Percentiles rank a stretch among this genome's conserved stretches.
Conservation (phyloP, 2,113 vertebrate genomes). For the Polypterus senegalus region DNA sequence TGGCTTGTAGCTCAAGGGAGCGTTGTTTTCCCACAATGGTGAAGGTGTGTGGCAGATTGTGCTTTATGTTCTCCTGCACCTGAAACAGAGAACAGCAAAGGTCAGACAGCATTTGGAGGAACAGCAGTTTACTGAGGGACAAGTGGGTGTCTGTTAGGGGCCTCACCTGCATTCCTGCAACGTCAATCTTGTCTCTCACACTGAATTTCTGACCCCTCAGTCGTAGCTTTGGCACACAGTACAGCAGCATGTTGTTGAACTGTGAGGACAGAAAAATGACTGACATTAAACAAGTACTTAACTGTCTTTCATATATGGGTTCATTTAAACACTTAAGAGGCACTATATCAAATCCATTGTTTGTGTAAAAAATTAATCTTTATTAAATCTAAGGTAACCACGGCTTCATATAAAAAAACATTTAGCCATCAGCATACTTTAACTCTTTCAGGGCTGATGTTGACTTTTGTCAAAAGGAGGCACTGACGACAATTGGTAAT, state of each 20-base stretch:
- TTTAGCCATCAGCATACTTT: no score
- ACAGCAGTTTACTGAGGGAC: background rate
- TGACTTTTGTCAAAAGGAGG: no score
- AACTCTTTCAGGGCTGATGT: no score
- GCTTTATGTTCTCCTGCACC: constrained; percentile 81
- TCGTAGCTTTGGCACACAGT: constrained; percentile 88
- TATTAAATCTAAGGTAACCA: no score
- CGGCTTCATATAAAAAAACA: no score
- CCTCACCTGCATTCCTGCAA: constrained; percentile 80
- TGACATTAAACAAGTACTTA: background rate
- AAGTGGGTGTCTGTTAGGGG: constrained; percentile 11
- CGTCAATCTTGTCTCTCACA: constrained; percentile 86
- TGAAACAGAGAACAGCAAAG: constrained; percentile 29
- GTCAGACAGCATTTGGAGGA: background rate
- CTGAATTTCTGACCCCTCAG: constrained; percentile 97
- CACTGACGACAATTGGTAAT: no score
- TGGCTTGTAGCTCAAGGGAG: constrained; percentile 80
- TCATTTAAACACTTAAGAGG: no score
- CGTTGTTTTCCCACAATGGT: constrained; percentile 75
- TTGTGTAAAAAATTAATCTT: no score
- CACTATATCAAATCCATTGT: no score
- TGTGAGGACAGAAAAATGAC: constrained; percentile 25
- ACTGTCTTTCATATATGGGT: background rate
- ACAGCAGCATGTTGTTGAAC: constrained; percentile 96
- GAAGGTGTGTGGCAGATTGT: constrained; percentile 68